A percentile compares a stretch with the other conserved stretches of the same genome.
Conservation (phyloP, 1,140 invertebrate genomes). For the Agrypnia vestita region DNA sequence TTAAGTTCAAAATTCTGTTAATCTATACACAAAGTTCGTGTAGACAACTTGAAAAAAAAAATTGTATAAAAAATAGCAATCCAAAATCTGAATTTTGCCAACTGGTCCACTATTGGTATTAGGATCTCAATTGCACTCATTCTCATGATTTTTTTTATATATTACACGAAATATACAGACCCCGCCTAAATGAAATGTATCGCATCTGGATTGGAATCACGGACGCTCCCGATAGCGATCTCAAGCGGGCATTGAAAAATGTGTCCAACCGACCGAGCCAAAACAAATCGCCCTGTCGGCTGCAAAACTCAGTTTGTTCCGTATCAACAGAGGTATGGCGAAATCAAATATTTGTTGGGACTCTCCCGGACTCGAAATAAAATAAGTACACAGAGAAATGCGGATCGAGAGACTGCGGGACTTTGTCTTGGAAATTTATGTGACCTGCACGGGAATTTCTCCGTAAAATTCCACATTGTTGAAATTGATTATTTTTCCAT, state of each 20-base stretch:
- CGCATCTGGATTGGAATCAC: constrained; percentile 20
- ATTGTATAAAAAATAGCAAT: no score
- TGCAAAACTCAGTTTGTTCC: constrained; percentile 42
- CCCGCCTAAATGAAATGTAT: constrained; percentile 26
- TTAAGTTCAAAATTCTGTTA: no score
- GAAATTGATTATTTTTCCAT: no score
- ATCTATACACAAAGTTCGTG: no score
- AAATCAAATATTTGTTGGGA: constrained; percentile 57
- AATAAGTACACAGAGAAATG: constrained; percentile 30
- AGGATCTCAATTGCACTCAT: no score
- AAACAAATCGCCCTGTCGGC: constrained; percentile 24
- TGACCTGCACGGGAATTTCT: no score
- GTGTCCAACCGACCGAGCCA: constrained; percentile 8
- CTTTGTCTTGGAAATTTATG: neutral
- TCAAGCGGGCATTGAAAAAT: constrained; percentile 21
- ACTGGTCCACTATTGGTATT: no score
- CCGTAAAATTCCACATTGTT: no score
- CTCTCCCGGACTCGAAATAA: constrained; percentile 41
- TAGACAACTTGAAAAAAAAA: neutral
- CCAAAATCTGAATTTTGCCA: no score
- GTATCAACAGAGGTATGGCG: constrained; percentile 41
- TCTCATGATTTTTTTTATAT: no score
- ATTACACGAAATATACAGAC: no score
- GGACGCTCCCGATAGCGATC: constrained; percentile 12
- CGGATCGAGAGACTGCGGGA: constrained; percentile 9